A percentile compares a stretch with the other conserved stretches of the same genome.
Evolutionary conservation across 2,797 vertebrate species (phyloP).

Genomic region (Sphaeramia orbicularis): DNA sequence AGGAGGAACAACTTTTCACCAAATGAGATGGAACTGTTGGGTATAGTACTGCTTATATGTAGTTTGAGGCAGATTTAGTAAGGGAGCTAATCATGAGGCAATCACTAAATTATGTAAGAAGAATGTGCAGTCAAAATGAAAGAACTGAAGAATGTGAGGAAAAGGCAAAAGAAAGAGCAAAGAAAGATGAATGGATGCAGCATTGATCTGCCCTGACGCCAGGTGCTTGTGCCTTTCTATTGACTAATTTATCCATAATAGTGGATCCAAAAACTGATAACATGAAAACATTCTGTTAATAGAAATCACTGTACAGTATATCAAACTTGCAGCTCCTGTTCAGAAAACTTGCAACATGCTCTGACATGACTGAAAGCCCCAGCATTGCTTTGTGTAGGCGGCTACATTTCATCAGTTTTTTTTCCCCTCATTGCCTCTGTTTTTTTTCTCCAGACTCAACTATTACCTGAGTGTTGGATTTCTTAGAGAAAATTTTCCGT

Average conservation of each 20-base stretch:
- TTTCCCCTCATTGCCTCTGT: not conserved
- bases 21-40: constrained; percentile 16
- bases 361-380: not conserved
- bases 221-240: constrained; percentile 52
- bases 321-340: not conserved
- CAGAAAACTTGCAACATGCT: not conserved
- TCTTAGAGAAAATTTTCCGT: not conserved
- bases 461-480: not conserved
- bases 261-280: not conserved
- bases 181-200: constrained; percentile 21
- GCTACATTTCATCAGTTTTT: not conserved
- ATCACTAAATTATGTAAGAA: not conserved
- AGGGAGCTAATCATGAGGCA: not conserved
- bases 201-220: constrained; percentile 23
- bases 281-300: too few species aligned
- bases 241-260: constrained; percentile 45
- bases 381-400: not conserved
- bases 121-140: constrained; percentile 22
- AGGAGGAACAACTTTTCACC: constrained; percentile 17
- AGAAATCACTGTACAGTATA: not conserved
- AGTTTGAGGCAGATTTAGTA: constrained; percentile 10
- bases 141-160: constrained; percentile 25
- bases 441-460: not conserved
- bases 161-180: constrained; percentile 19
- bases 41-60: constrained; percentile 33